Conservation (phyloP, 1,140 invertebrate genomes). For the Drosophila simulans region DNA sequence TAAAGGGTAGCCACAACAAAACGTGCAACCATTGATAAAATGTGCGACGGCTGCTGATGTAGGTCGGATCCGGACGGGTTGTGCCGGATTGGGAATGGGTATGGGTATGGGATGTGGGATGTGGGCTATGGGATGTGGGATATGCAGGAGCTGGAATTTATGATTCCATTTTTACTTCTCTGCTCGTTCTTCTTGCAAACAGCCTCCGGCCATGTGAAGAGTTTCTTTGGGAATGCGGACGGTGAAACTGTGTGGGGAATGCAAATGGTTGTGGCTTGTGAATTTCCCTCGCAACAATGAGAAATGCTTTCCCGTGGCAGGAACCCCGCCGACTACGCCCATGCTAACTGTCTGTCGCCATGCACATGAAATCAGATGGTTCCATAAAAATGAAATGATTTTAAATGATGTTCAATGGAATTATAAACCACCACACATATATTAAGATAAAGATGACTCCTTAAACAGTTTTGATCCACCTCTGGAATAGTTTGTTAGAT, state of each 20-base stretch:
- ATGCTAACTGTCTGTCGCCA: neutral
- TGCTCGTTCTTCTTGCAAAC: conserved; percentile 40
- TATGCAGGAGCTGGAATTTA: conserved; percentile 46
- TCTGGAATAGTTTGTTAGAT: too few relatives aligned
- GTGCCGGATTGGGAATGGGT: neutral
- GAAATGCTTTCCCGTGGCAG: conserved; percentile 21
- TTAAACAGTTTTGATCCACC: too few relatives aligned
- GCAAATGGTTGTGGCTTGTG: conserved; percentile 49
- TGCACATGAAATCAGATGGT: conserved; percentile 1
- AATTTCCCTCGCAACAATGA: conserved; percentile 46
- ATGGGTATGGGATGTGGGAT: neutral
- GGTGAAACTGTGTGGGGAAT: conserved; percentile 14
- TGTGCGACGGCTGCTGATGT: conserved; percentile 64
- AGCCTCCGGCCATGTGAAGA: conserved; percentile 39
- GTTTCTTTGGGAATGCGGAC: conserved; percentile 26
- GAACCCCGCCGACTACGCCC: conserved; percentile 9
- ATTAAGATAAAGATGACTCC: too few relatives aligned
- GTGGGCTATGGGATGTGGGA: neutral
- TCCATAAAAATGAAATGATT: too few relatives aligned
- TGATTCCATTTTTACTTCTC: conserved; percentile 66
- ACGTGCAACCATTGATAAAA: conserved; percentile 62
- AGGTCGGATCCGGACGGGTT: conserved; percentile 30
- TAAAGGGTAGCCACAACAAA: conserved; percentile 47
- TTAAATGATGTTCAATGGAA: too few relatives aligned
- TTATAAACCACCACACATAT: too few relatives aligned